A percentile compares a stretch with the other conserved stretches of the same genome.
Conservation (phyloP, 2,888 invertebrate species). For the Eristalis arbustorum region DNA sequence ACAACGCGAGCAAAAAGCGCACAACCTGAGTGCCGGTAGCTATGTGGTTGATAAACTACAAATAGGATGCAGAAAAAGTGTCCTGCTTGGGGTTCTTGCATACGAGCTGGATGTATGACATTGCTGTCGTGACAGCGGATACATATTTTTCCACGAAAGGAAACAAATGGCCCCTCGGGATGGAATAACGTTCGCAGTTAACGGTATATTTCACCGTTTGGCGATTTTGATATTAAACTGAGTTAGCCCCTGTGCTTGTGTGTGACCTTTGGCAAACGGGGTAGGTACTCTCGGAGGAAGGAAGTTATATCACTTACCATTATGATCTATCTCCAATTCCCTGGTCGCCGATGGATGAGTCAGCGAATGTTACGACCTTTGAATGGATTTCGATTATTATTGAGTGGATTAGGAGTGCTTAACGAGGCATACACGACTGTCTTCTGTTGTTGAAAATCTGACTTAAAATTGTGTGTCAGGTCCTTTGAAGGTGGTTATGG, state of each 20-base stretch:
- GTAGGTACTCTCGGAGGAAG: neutral
- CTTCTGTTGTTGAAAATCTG: too few relatives aligned
- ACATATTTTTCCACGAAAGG: slow-evolving; percentile 54
- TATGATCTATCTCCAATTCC: neutral
- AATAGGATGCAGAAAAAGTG: slow-evolving; percentile 52
- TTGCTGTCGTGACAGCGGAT: slow-evolving; percentile 30
- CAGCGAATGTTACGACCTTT: neutral
- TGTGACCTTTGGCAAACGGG: neutral
- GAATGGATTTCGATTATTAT: neutral
- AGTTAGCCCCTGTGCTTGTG: neutral
- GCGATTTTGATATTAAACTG: neutral
- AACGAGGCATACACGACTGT: too few relatives aligned
- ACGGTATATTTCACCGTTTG: neutral
- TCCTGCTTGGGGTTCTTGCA: slow-evolving; percentile 31
- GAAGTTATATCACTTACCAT: neutral
- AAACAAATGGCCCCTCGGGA: slow-evolving; percentile 55
- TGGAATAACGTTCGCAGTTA: neutral
- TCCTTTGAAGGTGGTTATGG: too few relatives aligned
- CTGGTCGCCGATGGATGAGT: neutral
- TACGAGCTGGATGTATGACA: neutral
- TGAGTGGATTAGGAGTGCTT: too few relatives aligned
- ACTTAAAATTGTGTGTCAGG: too few relatives aligned
- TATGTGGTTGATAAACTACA: slow-evolving; percentile 50
- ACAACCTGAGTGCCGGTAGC: slow-evolving; percentile 53
- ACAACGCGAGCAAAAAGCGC: neutral